Conservation (phyloP, 2,888 invertebrate species). For the Chironomus riparius region DNA sequence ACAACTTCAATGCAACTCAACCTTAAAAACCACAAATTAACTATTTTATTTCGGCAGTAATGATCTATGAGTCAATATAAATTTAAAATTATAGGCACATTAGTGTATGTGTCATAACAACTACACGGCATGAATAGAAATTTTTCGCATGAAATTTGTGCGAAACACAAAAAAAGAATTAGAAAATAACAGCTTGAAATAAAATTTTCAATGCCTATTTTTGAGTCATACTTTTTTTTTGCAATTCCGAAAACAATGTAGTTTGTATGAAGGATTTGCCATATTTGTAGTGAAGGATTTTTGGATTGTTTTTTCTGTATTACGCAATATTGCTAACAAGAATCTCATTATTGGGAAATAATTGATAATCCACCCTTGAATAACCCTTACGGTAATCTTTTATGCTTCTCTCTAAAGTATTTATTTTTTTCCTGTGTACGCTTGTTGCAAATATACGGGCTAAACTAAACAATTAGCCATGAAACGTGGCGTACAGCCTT, state of each 20-base stretch:
- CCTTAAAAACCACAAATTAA: too few relatives aligned
- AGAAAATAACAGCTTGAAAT: too few relatives aligned
- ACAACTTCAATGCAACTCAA: too few relatives aligned
- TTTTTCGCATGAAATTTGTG: too few relatives aligned
- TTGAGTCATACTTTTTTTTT: not conserved
- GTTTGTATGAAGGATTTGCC: not conserved
- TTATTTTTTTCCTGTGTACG: not conserved
- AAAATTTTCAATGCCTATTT: too few relatives aligned
- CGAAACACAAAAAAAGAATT: too few relatives aligned
- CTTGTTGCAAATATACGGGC: not conserved
- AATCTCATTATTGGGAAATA: not conserved
- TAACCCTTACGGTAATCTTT: not conserved
- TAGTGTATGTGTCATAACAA: too few relatives aligned
- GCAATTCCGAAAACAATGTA: too few relatives aligned
- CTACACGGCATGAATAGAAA: too few relatives aligned
- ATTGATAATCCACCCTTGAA: not conserved
- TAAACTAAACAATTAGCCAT: slow-evolving; percentile 1
- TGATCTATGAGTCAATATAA: slow-evolving; percentile 14
- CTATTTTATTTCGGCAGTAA: not conserved
- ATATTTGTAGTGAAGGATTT: not conserved
- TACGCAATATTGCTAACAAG: not conserved
- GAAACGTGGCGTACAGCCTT: slow-evolving; percentile 5
- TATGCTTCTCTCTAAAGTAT: not conserved
- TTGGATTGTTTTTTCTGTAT: not conserved
- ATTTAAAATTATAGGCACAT: not conserved